Evolutionary conservation across 37 sponge, comb jelly and placozoan species (phyloP).

Genomic region (Trichoplax adhaerens): DNA sequence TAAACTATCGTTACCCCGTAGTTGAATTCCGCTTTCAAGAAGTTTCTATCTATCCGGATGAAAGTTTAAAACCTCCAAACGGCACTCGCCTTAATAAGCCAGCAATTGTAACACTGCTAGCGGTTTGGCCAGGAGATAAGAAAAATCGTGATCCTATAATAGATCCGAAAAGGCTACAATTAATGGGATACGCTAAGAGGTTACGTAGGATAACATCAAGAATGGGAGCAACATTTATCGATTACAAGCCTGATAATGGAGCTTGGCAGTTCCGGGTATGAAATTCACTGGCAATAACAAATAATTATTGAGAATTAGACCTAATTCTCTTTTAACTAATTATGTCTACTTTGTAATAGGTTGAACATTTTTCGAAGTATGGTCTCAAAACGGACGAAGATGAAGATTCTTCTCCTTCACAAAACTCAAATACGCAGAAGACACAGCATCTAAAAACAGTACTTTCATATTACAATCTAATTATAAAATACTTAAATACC

Average conservation of each 20-base stretch:
- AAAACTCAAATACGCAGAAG: no score
- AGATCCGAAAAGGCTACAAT: conserved; percentile 3
- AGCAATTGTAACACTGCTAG: conserved; percentile 42
- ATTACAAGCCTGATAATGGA: conserved; percentile 55
- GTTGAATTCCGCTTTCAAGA: conserved; percentile 10
- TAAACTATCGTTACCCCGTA: no score
- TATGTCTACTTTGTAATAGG: conserved; percentile 3
- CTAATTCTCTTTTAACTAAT: not conserved
- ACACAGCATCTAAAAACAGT: no score
- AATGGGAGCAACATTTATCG: conserved; percentile 65
- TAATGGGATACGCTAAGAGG: conserved; percentile 43
- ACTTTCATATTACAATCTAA: no score
- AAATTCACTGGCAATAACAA: conserved; percentile 26
- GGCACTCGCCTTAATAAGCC: conserved; percentile 70
- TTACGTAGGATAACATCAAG: conserved; percentile 42
- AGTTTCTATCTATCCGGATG: conserved; percentile 73
- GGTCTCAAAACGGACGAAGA: conserved; percentile 21
- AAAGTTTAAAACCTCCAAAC: conserved; percentile 37
- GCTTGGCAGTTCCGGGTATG: conserved; percentile 19
- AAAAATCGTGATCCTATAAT: conserved; percentile 53
- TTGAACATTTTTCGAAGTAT: conserved; percentile 51
- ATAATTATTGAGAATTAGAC: not conserved
- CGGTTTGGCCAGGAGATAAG: conserved; percentile 67
- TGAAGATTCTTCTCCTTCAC: conserved; percentile 17
- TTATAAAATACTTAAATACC: no score